Evolutionary conservation across 2,888 invertebrate species (phyloP).

Genomic region (Baccha elongata): DNA sequence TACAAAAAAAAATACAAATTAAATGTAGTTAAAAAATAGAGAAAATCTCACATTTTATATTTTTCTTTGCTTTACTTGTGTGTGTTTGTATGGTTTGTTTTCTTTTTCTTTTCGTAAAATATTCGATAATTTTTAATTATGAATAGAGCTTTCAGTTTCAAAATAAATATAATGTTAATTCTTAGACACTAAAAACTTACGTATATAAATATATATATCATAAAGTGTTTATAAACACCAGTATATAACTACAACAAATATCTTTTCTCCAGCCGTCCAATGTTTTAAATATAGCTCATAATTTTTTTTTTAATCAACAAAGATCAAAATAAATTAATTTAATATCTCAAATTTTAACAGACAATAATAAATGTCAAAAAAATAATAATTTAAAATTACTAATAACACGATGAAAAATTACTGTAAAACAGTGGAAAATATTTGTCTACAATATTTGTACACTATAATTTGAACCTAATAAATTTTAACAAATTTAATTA

Average conservation of each 20-base stretch:
- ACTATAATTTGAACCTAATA: slow-evolving; percentile 46
- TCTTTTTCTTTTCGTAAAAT: slow-evolving; percentile 24
- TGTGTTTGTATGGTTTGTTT: slow-evolving; percentile 14
- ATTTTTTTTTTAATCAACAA: slow-evolving; percentile 50
- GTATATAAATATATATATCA: slow-evolving; percentile 51
- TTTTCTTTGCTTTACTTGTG: slow-evolving; percentile 23
- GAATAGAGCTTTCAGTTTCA: slow-evolving; percentile 40
- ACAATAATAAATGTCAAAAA: slow-evolving; percentile 5
- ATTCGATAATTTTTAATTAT: slow-evolving; percentile 11
- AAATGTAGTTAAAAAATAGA: slow-evolving; percentile 52
- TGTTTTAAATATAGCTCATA: slow-evolving; percentile 38
- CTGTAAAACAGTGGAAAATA: slow-evolving; percentile 53
- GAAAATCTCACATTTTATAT: slow-evolving; percentile 48
- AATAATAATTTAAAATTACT: slow-evolving; percentile 21
- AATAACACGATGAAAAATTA: slow-evolving; percentile 45
- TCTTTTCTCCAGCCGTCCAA: slow-evolving; percentile 41
- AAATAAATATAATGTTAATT: slow-evolving; percentile 43
- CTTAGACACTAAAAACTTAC: slow-evolving; percentile 63
- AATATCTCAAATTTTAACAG: slow-evolving; percentile 11
- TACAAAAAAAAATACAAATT: no score
- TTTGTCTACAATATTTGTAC: slow-evolving; percentile 55
- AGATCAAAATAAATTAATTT: slow-evolving; percentile 38
- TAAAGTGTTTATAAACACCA: slow-evolving; percentile 65
- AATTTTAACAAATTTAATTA: slow-evolving; percentile 45
- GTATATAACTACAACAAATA: slow-evolving; percentile 65